A percentile compares a stretch with the other conserved stretches of the same genome.
Evolutionary conservation across 1,140 invertebrate genomes (phyloP).

Genomic region (Drosophila setifemur): DNA sequence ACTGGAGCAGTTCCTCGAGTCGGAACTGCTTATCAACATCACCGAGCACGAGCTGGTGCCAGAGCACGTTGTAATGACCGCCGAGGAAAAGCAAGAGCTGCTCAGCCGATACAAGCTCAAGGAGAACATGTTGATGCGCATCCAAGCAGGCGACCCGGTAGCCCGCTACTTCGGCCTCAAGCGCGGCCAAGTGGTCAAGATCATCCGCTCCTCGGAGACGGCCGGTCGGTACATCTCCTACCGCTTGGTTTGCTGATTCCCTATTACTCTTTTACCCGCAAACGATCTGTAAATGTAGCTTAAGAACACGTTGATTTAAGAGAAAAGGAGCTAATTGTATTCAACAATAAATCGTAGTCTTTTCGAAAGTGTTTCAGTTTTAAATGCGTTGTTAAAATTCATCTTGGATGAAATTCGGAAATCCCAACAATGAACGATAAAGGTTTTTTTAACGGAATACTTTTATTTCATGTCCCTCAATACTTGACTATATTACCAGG

Average conservation of each 20-base stretch:
- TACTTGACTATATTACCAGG: too few relatives aligned
- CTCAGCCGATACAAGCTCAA: conserved; percentile 93
- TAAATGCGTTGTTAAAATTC: too few relatives aligned
- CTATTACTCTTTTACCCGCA: neutral
- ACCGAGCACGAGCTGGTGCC: conserved; percentile 99
- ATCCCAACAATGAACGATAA: too few relatives aligned
- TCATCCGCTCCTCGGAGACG: conserved; percentile 98
- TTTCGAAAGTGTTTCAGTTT: neutral
- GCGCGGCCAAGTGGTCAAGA: conserved; percentile 94
- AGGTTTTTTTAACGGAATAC: too few relatives aligned
- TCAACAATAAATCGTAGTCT: conserved; percentile 9
- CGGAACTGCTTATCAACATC: conserved; percentile 99
- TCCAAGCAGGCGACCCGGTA: conserved; percentile 99
- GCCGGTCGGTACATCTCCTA: conserved; percentile 99
- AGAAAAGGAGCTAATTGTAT: neutral
- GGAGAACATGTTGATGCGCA: conserved; percentile 99
- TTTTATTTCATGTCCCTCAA: too few relatives aligned
- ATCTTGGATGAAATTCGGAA: too few relatives aligned
- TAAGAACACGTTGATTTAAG: conserved; percentile 22
- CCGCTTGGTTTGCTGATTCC: conserved; percentile 93
- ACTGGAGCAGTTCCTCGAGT: conserved; percentile 99
- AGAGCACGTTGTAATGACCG: conserved; percentile 98
- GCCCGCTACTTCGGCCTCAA: conserved; percentile 87
- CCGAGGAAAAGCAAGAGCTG: conserved; percentile 98
- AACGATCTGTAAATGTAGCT: neutral